A percentile compares a stretch with the other conserved stretches of the same genome.
phyloP scores from a whole-genome alignment of 2,113 vertebrate genomes.

The Nestor notabilis region DNA sequence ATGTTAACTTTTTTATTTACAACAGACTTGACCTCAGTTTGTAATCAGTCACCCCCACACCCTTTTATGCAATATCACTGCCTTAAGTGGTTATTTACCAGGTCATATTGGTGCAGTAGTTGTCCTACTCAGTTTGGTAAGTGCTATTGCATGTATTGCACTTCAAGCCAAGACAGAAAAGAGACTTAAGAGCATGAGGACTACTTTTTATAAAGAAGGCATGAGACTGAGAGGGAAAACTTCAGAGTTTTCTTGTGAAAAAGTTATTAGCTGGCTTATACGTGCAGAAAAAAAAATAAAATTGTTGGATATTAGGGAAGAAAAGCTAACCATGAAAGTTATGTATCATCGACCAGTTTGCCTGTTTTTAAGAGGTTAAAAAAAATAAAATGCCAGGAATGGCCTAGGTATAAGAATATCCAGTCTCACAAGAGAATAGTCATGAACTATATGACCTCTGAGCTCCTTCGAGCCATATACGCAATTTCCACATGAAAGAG shows the following conservation, averaged over 20 bases:
- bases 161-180: not conserved
- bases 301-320: not conserved
- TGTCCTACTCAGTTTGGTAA: not conserved
- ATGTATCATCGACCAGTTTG: not conserved
- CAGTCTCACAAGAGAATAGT: not conserved
- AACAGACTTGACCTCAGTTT: not conserved
- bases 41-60: not conserved
- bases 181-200: not conserved
- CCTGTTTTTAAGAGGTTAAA: not conserved
- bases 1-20: not conserved
- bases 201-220: not conserved
- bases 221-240: not conserved
- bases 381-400: not conserved
- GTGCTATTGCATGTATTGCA: not conserved
- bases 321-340: not conserved
- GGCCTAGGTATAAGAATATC: not conserved
- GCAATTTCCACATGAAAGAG: slow-evolving; percentile 11
- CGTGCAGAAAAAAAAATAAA: not conserved
- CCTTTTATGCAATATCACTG: not conserved
- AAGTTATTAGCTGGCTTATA: not conserved
- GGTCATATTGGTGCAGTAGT: not conserved
- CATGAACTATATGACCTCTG: not conserved
- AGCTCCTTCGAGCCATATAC: not conserved
- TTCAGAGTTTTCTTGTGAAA: not conserved
- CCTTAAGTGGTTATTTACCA: not conserved